Evolutionary conservation across 2,797 vertebrate genomes (phyloP), one percentile per base, ranked within the genome.

Genomic region (Channa striata): DNA sequence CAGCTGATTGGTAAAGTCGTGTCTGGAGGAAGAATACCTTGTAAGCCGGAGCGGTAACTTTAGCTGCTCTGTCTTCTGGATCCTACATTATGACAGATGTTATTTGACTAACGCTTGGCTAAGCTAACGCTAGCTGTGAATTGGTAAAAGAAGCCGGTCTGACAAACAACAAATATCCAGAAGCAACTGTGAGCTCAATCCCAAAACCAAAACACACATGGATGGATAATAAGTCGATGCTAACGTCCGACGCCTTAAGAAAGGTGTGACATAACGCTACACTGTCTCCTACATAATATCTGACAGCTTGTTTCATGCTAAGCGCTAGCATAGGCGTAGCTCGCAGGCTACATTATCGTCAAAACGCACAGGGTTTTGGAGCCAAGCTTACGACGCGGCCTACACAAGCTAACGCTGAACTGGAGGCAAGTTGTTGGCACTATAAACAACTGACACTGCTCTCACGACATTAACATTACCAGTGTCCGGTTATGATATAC

Each of bases 131-230:
- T 89, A 91, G 89, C 87, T 30, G 49, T 67, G 47, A 77, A 53
- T 50, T 82, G 70, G 70, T 81, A 75, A 74, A 85, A 88, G 88
- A 93, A 91, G 93, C 93, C 92, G 93, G 92, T 93, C 59, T 54
- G 50, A 23, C 47, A 53, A 33, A 50, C 17, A 60, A 44, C 84
- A 71, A 78, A 69, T 47, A 80, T 64, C 47, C 66, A 80, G 62
- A 14, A 54, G 53, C 12, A 60, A 43, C 37, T 59, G 21, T 12
- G 5, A 1, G 23, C 10, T 20, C 17, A 50, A 68, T 33, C 34
- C 61, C 19, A 52, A 69, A 62, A 72, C 64, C 16, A 57, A 23
- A 21, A 64, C 36, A 59, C 0, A 59, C 3, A 11, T 0, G 19
- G 2, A 7, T 8, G 2, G 34, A 59, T 13, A 30, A 11, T 11